A percentile compares a stretch with the other conserved stretches of the same genome.
Evolutionary conservation across 2,888 invertebrate species (phyloP).

Genomic region (Meliscaeva auricollis): DNA sequence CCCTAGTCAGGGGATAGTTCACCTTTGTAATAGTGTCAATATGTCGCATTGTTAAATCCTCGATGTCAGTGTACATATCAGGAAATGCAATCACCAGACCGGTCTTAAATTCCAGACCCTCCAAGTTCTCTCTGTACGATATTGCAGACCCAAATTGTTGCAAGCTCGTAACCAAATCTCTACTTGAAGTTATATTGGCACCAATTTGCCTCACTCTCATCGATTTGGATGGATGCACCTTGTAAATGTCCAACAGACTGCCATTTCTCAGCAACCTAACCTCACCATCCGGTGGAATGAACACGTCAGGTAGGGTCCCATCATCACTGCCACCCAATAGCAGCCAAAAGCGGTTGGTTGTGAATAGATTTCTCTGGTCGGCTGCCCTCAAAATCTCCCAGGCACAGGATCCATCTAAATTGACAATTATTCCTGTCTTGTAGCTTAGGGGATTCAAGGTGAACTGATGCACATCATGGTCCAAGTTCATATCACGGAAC

Average conservation of each 20-base stretch:
- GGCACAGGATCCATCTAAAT: slow-evolving; percentile 79
- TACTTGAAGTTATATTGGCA: slow-evolving; percentile 53
- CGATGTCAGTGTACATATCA: slow-evolving; percentile 82
- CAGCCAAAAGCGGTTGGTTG: slow-evolving; percentile 82
- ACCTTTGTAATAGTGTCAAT: slow-evolving; percentile 84
- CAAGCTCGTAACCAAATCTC: slow-evolving; percentile 77
- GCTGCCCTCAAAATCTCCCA: slow-evolving; percentile 79
- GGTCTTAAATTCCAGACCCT: slow-evolving; percentile 81
- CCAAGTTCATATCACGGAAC: slow-evolving; percentile 55
- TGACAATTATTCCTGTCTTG: slow-evolving; percentile 80
- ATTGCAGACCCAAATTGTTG: slow-evolving; percentile 80
- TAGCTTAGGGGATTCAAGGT: slow-evolving; percentile 77
- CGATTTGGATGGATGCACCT: slow-evolving; percentile 79
- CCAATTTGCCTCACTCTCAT: slow-evolving; percentile 77
- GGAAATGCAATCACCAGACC: slow-evolving; percentile 83
- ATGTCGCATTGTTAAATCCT: slow-evolving; percentile 82
- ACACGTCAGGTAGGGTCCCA: slow-evolving; percentile 76
- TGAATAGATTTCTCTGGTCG: slow-evolving; percentile 81
- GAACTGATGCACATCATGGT: slow-evolving; percentile 53
- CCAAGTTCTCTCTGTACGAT: slow-evolving; percentile 80
- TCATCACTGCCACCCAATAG: slow-evolving; percentile 71
- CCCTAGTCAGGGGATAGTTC: slow-evolving; percentile 82
- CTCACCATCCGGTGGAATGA: slow-evolving; percentile 81
- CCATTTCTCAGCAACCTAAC: slow-evolving; percentile 77
- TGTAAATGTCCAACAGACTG: slow-evolving; percentile 80